Evolutionary conservation across 37 sponge, comb jelly and placozoan genomes (phyloP).

Genomic region (Halisarca cf. caerulea): DNA sequence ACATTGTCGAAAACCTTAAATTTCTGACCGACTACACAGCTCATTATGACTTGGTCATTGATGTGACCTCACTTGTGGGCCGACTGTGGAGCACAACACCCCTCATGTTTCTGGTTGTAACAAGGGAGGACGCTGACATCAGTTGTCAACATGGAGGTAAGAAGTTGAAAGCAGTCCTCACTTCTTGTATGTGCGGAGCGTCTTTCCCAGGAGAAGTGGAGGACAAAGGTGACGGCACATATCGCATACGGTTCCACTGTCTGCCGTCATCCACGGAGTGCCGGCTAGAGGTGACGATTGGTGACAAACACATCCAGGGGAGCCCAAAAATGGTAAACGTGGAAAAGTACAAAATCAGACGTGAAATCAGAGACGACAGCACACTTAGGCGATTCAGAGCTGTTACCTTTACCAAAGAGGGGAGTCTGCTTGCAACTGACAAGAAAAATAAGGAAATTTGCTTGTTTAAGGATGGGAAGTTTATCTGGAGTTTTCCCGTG

Average conservation of each 20-base stretch:
- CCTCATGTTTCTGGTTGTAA: background rate
- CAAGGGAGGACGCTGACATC: background rate
- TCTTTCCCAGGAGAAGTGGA: background rate
- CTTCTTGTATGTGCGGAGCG: background rate
- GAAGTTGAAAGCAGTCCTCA: background rate
- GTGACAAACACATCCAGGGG: background rate
- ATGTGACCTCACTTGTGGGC: no score
- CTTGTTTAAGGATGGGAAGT: background rate
- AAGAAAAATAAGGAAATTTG: background rate
- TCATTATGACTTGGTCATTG: no score
- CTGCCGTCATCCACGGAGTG: background rate
- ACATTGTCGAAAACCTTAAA: no score
- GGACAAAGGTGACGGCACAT: slow-evolving; percentile 7
- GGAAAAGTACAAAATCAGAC: background rate
- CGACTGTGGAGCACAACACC: no score
- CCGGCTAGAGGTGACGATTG: background rate
- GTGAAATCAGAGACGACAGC: background rate
- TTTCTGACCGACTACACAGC: no score
- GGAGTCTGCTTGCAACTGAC: background rate
- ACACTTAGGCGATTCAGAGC: background rate
- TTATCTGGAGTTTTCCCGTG: background rate
- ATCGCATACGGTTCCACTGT: background rate
- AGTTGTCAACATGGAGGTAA: background rate
- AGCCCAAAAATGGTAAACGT: background rate
- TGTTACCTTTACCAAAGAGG: background rate